Base-by-base conservation (phyloP, 2,888 invertebrate genomes). In the Leucophenga maculata region DNA sequence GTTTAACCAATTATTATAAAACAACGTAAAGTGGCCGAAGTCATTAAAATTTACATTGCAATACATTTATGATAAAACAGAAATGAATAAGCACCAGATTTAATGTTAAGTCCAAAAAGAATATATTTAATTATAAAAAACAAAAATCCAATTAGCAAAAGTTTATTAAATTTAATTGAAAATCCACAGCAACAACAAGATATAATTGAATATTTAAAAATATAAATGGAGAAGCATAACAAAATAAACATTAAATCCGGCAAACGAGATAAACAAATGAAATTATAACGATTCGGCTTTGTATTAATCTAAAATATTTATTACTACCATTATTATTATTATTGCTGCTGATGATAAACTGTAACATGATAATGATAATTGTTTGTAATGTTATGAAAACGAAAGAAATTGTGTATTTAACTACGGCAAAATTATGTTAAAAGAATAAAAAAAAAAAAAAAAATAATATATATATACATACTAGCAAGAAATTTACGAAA, bases 401-500 rank as follows among this genome's bases (percentile, higher is more conserved):
- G 26, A 20, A 50, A 16, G 50, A 50, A 26, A 55, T 8, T 20
- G 54, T 54, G 20, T 54, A 18, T 54, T 18, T 18, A 54, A 54
- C 20, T 13, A 20, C 54, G 18, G 13, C 16, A 48, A 54, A 16
- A 54, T 54, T 54, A 54, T 18, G 20, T 54, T 55, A 22, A 55
- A 55, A 3, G 13, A 22, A 26, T 26, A 55, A 55, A 26, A 9
- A 14, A 22, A 55, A 55, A 11, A 22, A 55, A n/a, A 50, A n/a
- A n/a, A 55, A 55, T 22, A 52, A 52, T 52, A 52, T 18, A 18
- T 16, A 20, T 14, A 52, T 18, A 52, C 16, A 52, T 52, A 55
- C 55, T 55, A 55, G 55, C 55, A 26, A 55, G 22, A 55, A 55
- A 55, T 55, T 55, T 18, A 55, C 55, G 55, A 55, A 55, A 55